Evolutionary conservation across 1,140 invertebrate species (phyloP), one percentile per base, ranked within the genome.

Genomic region (Drosophila equinoxialis): DNA sequence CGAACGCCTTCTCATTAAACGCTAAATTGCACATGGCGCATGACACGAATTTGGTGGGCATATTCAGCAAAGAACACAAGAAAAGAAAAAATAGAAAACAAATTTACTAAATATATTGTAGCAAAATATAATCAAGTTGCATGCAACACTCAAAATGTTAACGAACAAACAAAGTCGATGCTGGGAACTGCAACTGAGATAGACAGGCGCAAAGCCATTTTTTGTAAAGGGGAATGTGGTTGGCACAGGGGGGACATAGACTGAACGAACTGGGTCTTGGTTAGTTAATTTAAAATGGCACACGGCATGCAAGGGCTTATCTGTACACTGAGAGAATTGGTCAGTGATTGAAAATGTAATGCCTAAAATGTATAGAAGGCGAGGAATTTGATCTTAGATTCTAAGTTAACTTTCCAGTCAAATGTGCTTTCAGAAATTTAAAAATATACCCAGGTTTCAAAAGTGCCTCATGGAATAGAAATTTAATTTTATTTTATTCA

Each of bases 1-100:
- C 83, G 74, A 87, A 83, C 83, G 83, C 83, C 83, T 89, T 87
- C 84, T 89, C 84, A 89, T 87, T 89, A 87, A 89, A 89, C 84
- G 84, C 74, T 89, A 87, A 87, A 87, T 87, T 87, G 73, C 84
- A 74, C 77, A 79, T 51, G 80, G 77, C 80, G 65, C 84, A 89
- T 89, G 84, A 87, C 83, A 84, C 74, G 80, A 84, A 89, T 80
- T 80, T 74, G 57, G 65, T 68, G 65, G 83, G 69, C 74, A 61
- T 62, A 35, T 62, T 63, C 45, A 51, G 10, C 1, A 20, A 64
- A 66, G 61, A 84, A 65, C 68, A 66, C 39, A 68, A 68, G 26
- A 51, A 59, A 37, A 6, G 65, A 71, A 78, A 77, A 77, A 68
- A 65, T 45, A 51, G 61, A 68, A 76, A 58, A 33, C 51, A 70